These are phyloP conservation scores for Cartodere bifasciata DNA, from an alignment of 2,888 invertebrate genomes.

Conservation along the genomic window DNA sequence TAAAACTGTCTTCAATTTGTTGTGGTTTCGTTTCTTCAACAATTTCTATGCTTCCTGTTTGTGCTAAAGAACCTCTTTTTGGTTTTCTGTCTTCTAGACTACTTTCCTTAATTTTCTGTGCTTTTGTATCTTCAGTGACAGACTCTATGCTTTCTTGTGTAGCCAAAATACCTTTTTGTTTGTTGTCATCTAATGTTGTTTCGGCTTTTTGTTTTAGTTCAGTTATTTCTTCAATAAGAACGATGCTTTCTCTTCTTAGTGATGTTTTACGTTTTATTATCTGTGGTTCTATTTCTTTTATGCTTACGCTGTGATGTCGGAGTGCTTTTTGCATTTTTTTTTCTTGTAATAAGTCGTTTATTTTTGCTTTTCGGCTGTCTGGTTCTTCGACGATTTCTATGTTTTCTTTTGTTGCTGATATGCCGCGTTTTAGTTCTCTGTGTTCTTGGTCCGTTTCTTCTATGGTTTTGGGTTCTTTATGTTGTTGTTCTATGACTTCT, in stretches of 20 bases:
- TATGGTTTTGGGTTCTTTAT: no score
- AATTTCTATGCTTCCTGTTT: slow-evolving; percentile 29
- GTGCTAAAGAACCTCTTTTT: slow-evolving; percentile 5
- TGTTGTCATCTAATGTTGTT: slow-evolving; percentile 8
- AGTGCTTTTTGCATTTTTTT: no score
- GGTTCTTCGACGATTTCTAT: slow-evolving; percentile 13
- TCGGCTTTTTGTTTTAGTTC: slow-evolving; percentile 11
- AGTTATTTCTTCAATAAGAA: slow-evolving; percentile 13
- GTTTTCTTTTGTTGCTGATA: slow-evolving; percentile 17
- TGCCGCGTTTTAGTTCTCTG: slow-evolving; percentile 11
- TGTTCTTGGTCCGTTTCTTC: background rate
- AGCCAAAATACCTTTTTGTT: slow-evolving; percentile 8
- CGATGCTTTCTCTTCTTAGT: slow-evolving; percentile 18
- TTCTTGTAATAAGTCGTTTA: slow-evolving; percentile 10
- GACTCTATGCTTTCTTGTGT: background rate
- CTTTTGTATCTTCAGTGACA: background rate
- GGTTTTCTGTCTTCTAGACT: background rate
- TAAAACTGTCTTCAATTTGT: slow-evolving; percentile 2
- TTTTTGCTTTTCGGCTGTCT: slow-evolving; percentile 9
- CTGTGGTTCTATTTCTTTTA: no score
- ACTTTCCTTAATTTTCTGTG: background rate
- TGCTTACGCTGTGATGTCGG: no score
- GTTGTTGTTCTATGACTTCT: slow-evolving; percentile 9
- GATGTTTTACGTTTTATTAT: slow-evolving; percentile 25
- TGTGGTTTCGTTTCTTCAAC: slow-evolving; percentile 25